Evolutionary conservation across 2,888 invertebrate genomes (phyloP).

Genomic region (Orthonychiurus folsomi): DNA sequence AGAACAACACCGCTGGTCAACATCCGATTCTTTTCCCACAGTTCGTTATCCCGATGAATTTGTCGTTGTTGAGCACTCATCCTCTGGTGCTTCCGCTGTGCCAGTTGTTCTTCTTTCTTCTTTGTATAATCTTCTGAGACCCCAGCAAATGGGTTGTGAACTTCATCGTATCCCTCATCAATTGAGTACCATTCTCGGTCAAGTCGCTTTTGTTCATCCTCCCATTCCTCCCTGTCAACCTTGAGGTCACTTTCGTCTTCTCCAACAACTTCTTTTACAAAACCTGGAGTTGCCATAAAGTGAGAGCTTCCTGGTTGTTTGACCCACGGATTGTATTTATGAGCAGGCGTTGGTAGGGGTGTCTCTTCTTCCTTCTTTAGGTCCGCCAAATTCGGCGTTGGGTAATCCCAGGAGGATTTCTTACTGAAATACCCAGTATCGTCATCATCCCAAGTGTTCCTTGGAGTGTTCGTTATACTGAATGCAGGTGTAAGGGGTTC

Average conservation of each 20-base stretch:
- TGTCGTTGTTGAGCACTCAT: slow-evolving; percentile 93
- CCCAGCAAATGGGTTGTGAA: slow-evolving; percentile 83
- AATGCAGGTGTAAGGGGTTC: slow-evolving; percentile 77
- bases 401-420: slow-evolving; percentile 36
- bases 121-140: slow-evolving; percentile 85
- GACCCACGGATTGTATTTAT: slow-evolving; percentile 73
- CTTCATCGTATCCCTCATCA: slow-evolving; percentile 86
- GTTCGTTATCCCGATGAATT: slow-evolving; percentile 80
- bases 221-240: slow-evolving; percentile 73
- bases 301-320: slow-evolving; percentile 43
- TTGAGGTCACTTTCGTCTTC: slow-evolving; percentile 55
- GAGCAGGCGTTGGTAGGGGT: slow-evolving; percentile 74
- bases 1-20: slow-evolving; percentile 88
- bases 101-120: slow-evolving; percentile 85
- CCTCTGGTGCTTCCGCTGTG: slow-evolving; percentile 78
- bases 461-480: slow-evolving; percentile 54
- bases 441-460: slow-evolving; percentile 47
- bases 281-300: slow-evolving; percentile 34
- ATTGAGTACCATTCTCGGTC: slow-evolving; percentile 97
- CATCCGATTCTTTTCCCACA: slow-evolving; percentile 98
- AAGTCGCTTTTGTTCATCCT: slow-evolving; percentile 76
- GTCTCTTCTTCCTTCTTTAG: slow-evolving; percentile 53
- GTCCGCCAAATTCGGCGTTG: slow-evolving; percentile 42
- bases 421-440: slow-evolving; percentile 23
- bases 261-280: slow-evolving; percentile 43